Base-by-base conservation (phyloP, 1,140 invertebrate species). In the Mizuhopecten yessoensis region DNA sequence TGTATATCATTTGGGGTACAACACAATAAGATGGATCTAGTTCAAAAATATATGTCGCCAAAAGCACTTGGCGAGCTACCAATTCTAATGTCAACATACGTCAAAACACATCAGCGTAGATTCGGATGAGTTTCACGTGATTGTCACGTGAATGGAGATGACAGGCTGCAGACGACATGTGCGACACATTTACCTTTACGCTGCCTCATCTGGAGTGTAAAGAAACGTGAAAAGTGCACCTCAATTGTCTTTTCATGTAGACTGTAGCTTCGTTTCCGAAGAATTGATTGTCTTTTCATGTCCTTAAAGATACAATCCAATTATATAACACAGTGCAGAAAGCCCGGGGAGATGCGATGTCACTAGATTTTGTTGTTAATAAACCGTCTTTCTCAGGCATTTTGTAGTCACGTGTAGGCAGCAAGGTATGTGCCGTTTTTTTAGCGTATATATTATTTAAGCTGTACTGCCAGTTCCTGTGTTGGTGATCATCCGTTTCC, bases 41-140 rank as follows among this genome's bases (percentile, higher is more conserved):
- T 75, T 75, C 29, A 1, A 29, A n/a, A 75, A 75, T 75, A 75
- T 75, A 13, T 75, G 57, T 75, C 57, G 57, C 57, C 57, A 75
- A 5, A n/a, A 75, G 57, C 23, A 75, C 23, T 75, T 75, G 57
- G 57, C 57, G n/a, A 75, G 57, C 23, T 29, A 29, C 57, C 57
- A 75, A 75, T 75, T 75, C 57, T n/a, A 5, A 75, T 75, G 23
- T 49, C 15, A 15, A 49, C 1, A 49, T n/a, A 75, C 57, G 57
- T 75, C 57, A 75, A 75, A 29, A 75, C 57, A 75, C 57, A 75
- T 29, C 57, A 75, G 57, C 57, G 57, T 75, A 75, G 2, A 75
- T 75, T 29, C 29, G 20, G 23, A 3, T 75, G 23, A 29, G 9
- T n/a, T n/a, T n/a, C n/a, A 75, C 57, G 5, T n/a, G 5, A 75